A percentile compares a stretch with the other conserved stretches of the same genome.
Evolutionary conservation across 2,888 invertebrate species (phyloP).

Genomic region (Neoaliturus tenellus): DNA sequence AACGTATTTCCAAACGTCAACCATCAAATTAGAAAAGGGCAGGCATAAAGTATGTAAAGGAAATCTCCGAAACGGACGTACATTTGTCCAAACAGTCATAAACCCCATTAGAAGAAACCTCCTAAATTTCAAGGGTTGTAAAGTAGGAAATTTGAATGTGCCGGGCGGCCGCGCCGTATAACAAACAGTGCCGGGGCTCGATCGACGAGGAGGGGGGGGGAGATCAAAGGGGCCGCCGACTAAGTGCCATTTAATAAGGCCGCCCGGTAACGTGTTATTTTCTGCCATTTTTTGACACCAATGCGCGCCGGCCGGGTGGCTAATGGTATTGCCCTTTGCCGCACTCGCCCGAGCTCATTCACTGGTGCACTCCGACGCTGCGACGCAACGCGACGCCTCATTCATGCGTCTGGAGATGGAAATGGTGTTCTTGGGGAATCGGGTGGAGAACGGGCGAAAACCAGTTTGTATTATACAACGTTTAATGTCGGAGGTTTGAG

Average conservation of each 20-base stretch:
- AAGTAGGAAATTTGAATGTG: slow-evolving; percentile 37
- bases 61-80: background rate
- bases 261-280: slow-evolving; percentile 44
- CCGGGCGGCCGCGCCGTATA: background rate
- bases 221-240: slow-evolving; percentile 39
- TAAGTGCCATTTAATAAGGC: slow-evolving; percentile 53
- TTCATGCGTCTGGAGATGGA: too few relatives aligned
- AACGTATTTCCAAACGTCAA: too few relatives aligned
- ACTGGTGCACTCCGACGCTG: too few relatives aligned
- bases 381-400: too few relatives aligned
- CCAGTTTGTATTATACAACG: too few relatives aligned
- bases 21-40: too few relatives aligned
- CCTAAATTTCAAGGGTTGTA: background rate
- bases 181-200: background rate
- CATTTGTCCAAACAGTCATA: slow-evolving; percentile 24
- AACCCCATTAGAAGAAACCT: slow-evolving; percentile 28
- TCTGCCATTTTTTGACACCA: slow-evolving; percentile 53
- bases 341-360: too few relatives aligned
- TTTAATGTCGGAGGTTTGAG: too few relatives aligned
- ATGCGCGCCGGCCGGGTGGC: slow-evolving; percentile 29
- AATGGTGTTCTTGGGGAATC: too few relatives aligned
- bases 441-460: too few relatives aligned
- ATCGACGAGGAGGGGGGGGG: slow-evolving; percentile 1
- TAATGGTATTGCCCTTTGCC: slow-evolving; percentile 51
- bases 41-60: background rate